Conservation (phyloP, 2,113 vertebrate genomes). For the Danionella cerebrum region DNA sequence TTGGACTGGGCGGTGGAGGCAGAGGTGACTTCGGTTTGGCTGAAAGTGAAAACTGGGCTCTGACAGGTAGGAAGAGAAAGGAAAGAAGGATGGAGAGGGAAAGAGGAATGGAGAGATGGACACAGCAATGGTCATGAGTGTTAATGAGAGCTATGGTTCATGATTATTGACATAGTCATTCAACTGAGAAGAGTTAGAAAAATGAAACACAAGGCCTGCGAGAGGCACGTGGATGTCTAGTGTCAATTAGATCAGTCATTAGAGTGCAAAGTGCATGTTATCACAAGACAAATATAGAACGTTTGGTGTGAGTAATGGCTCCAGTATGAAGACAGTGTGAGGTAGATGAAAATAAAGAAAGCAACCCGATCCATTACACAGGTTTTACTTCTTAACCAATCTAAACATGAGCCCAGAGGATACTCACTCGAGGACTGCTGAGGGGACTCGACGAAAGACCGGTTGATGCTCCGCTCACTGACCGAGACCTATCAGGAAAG, state of each 20-base stretch:
- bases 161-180: conserved; percentile 43
- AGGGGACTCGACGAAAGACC: conserved; percentile 85
- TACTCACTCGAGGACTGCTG: conserved; percentile 83
- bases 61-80: conserved; percentile 52
- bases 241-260: background rate
- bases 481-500: conserved; percentile 70
- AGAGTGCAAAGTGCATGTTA: background rate
- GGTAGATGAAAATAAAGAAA: conserved; percentile 30
- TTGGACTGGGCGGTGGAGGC: conserved; percentile 56
- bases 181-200: conserved; percentile 16
- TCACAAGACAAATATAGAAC: background rate
- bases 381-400: background rate
- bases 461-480: conserved; percentile 83
- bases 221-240: background rate
- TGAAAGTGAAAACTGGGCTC: conserved; percentile 89
- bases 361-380: background rate
- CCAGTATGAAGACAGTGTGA: conserved; percentile 44
- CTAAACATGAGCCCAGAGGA: background rate
- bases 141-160: conserved; percentile 51
- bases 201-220: conserved; percentile 10
- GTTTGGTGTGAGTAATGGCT: conserved; percentile 39
- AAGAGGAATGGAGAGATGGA: conserved; percentile 47
- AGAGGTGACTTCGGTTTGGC: conserved; percentile 67
- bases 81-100: conserved; percentile 44
- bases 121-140: conserved; percentile 59